Conservation (phyloP, 2,797 vertebrate species). For the Stomatorhinus walkeri region DNA sequence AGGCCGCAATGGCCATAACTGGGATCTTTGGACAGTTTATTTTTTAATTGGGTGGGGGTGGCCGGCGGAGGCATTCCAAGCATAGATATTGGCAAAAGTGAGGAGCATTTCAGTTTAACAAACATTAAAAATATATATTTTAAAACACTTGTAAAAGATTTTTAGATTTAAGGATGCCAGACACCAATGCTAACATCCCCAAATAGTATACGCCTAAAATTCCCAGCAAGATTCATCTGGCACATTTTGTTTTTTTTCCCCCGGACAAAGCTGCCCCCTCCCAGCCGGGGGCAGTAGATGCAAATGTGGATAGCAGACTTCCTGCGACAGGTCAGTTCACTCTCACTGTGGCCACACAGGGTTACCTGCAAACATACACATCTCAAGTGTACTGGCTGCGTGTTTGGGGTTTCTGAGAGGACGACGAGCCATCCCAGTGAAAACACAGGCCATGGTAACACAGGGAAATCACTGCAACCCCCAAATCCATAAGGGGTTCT, state of each 20-base stretch:
- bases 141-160: neutral
- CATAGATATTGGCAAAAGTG: neutral
- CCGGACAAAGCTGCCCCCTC: neutral
- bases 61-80: neutral
- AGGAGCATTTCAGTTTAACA: neutral
- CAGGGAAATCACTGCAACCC: neutral
- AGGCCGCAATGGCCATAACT: neutral
- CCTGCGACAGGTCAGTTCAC: neutral
- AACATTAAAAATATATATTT: neutral
- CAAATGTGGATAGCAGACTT: neutral
- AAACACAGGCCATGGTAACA: neutral
- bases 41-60: neutral
- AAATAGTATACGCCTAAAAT: neutral
- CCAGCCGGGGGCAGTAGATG: neutral
- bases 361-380: neutral
- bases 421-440: neutral
- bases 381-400: neutral
- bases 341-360: neutral
- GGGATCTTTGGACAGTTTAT: neutral
- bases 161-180: neutral
- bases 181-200: neutral
- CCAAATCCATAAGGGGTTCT: neutral
- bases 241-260: neutral
- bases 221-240: neutral
- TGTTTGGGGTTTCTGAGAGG: neutral